Conservation (phyloP, 2,797 vertebrate species). For the Spatula versicolor region DNA sequence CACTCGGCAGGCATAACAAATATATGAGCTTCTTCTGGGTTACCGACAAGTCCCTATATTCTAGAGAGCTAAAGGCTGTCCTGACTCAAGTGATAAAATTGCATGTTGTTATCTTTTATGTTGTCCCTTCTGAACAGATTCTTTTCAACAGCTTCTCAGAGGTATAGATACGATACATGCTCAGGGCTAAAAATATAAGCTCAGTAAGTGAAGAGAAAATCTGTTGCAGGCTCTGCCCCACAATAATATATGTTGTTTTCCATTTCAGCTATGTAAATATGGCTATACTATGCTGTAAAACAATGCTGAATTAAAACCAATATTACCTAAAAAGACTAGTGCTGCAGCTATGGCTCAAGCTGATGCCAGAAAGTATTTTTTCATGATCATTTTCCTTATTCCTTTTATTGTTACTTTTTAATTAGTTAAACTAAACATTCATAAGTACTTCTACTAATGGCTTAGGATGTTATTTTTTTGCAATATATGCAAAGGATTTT, state of each 20-base stretch:
- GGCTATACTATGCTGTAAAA: background rate
- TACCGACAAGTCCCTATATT: background rate
- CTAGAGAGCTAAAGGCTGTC: background rate
- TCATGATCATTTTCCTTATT: background rate
- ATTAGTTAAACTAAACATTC: background rate
- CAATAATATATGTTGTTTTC: background rate
- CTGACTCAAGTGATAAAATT: background rate
- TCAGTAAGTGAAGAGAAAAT: background rate
- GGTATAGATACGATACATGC: background rate
- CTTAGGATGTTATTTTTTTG: background rate
- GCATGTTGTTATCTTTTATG: background rate
- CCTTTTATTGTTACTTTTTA: background rate
- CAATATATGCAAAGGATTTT: background rate
- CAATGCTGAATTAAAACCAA: background rate
- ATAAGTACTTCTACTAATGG: background rate
- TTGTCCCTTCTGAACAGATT: background rate
- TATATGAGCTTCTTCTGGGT: background rate
- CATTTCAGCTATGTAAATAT: background rate
- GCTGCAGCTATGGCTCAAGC: background rate
- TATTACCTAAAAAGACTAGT: background rate
- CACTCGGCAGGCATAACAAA: background rate
- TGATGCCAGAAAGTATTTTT: background rate
- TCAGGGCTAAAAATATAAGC: slow-evolving; percentile 1
- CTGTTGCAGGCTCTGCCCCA: background rate
- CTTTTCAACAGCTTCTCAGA: slow-evolving; percentile 3